A percentile compares a stretch with the other conserved stretches of the same genome.
phyloP scores from a whole-genome alignment of 1,140 invertebrate genomes.

The Armadillidium nasatum region DNA sequence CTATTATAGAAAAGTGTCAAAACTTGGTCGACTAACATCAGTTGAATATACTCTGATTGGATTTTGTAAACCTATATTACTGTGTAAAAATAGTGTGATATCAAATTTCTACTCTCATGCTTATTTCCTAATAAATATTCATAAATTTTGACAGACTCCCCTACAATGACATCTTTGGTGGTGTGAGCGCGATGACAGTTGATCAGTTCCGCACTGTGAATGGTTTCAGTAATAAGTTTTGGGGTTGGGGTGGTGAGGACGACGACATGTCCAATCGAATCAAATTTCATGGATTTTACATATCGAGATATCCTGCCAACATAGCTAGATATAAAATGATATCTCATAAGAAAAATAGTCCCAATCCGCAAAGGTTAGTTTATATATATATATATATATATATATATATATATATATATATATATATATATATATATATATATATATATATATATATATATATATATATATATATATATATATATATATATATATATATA shows the following conservation, averaged over 20 bases:
- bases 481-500: too few species aligned
- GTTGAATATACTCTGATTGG: too few species aligned
- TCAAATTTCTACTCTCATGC: neutral
- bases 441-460: too few species aligned
- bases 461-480: too few species aligned
- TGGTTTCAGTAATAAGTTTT: constrained; percentile 51
- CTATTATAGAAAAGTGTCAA: too few species aligned
- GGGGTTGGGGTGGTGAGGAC: constrained; percentile 53
- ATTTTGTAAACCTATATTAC: neutral
- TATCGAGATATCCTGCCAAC: constrained; percentile 74
- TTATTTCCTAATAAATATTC: neutral
- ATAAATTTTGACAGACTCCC: constrained; percentile 23
- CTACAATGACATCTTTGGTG: constrained; percentile 55
- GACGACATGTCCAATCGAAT: constrained; percentile 49
- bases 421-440: too few species aligned
- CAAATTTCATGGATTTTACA: constrained; percentile 24
- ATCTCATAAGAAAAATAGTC: constrained; percentile 60
- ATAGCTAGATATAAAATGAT: constrained; percentile 88
- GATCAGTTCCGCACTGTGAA: constrained; percentile 64
- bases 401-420: too few species aligned
- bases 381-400: too few species aligned
- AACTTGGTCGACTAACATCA: too few species aligned
- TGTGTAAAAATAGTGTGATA: neutral
- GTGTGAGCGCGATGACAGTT: constrained; percentile 75
- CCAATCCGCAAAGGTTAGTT: constrained; percentile 26